Conservation (phyloP, 2,888 invertebrate genomes). For the Trypoxylon attenuatum region DNA sequence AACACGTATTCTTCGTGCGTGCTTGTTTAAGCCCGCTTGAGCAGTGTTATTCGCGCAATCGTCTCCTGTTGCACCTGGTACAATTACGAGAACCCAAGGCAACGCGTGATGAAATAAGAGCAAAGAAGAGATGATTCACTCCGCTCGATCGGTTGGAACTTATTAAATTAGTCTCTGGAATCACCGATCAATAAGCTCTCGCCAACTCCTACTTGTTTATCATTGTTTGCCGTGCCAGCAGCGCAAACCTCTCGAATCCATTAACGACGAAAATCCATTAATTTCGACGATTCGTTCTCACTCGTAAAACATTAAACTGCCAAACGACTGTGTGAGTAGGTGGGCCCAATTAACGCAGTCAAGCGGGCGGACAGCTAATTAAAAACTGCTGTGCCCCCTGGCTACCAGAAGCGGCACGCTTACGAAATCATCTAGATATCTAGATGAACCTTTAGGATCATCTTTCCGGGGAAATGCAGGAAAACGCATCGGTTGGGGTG, state of each 20-base stretch:
- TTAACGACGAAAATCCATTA: background rate
- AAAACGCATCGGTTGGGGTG: constrained; percentile 19
- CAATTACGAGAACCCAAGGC: background rate
- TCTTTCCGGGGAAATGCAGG: constrained; percentile 29
- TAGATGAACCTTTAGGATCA: constrained; percentile 24
- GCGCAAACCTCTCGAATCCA: background rate
- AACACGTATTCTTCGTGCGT: no score
- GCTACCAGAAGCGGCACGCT: background rate
- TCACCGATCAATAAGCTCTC: background rate
- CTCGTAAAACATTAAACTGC: no score
- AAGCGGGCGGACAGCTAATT: background rate
- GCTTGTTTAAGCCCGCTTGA: no score
- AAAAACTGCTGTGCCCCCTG: background rate
- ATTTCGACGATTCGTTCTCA: no score
- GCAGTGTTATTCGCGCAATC: background rate
- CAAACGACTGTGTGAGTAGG: background rate
- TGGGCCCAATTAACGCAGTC: background rate
- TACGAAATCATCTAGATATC: constrained; percentile 9
- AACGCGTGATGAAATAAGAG: background rate
- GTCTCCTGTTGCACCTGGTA: background rate
- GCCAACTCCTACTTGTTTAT: background rate
- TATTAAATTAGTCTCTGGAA: background rate
- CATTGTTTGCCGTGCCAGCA: background rate
- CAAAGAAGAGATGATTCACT: background rate
- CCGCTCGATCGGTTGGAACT: background rate